phyloP scores from a whole-genome alignment of 2,113 vertebrate species.

The Pollachius pollachius region DNA sequence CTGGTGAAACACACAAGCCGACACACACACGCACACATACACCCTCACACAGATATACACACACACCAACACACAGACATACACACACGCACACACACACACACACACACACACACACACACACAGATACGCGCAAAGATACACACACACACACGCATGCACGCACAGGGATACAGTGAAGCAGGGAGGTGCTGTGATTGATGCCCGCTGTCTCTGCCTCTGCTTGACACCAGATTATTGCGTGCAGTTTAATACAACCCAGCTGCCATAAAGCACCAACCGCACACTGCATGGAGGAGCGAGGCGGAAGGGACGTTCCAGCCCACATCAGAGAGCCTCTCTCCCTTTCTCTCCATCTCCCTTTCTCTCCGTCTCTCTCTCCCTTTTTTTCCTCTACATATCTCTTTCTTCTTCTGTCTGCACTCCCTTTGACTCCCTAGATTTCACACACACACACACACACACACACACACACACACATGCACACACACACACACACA shows the following conservation, averaged over 20 bases:
- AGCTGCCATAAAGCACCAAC: conserved; percentile 70
- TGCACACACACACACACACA: conserved; percentile 16
- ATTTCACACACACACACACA: conserved; percentile 23
- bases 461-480: conserved; percentile 8
- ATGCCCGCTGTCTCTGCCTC: conserved; percentile 59
- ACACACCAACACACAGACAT: conserved; percentile 20
- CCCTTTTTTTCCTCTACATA: not conserved
- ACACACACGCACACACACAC: too few species aligned
- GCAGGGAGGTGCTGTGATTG: conserved; percentile 51
- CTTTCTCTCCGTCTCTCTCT: conserved; percentile 41
- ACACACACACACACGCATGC: not conserved
- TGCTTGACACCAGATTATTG: conserved; percentile 73
- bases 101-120: too few species aligned
- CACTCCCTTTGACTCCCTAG: not conserved
- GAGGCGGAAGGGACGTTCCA: conserved; percentile 28
- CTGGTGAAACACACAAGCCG: conserved; percentile 8
- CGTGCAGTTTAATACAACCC: conserved; percentile 61
- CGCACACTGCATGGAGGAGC: conserved; percentile 45
- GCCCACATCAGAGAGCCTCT: conserved; percentile 23
- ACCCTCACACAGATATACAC: not conserved
- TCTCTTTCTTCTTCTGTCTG: conserved; percentile 29
- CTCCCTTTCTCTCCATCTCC: conserved; percentile 37
- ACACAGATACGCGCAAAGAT: too few species aligned
- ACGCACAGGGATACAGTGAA: conserved; percentile 28
- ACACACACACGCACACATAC: not conserved